Conservation (phyloP, 2,113 vertebrate genomes). For the Gallinago paraguaiae region DNA sequence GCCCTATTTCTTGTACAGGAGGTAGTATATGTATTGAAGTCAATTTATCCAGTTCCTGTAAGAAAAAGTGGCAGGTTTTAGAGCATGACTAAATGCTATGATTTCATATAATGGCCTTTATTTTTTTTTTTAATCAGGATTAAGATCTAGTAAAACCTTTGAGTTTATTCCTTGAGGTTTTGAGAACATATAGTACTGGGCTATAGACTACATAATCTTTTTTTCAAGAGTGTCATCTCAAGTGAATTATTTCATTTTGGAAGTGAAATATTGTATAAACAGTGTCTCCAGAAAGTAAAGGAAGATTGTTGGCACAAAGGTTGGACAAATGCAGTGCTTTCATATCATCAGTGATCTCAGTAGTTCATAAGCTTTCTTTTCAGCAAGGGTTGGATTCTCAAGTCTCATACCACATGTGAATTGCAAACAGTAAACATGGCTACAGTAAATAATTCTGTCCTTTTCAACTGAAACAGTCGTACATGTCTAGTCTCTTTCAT, state of each 20-base stretch:
- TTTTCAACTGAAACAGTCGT: neutral
- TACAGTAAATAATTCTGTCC: neutral
- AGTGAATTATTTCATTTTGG: neutral
- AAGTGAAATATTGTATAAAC: neutral
- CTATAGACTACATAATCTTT: neutral
- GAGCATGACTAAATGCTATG: neutral
- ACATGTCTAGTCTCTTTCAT: neutral
- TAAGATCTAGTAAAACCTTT: neutral
- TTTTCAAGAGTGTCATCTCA: neutral
- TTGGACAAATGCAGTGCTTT: neutral
- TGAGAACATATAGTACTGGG: neutral
- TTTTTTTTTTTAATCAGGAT: neutral
- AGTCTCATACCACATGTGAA: neutral
- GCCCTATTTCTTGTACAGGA: neutral
- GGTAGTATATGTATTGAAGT: neutral
- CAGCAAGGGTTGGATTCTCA: neutral
- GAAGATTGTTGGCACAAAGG: neutral
- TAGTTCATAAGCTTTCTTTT: neutral
- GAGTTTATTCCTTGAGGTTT: neutral
- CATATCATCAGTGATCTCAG: neutral
- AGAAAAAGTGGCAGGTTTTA: neutral
- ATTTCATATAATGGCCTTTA: neutral
- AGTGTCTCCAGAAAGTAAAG: neutral
- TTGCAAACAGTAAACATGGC: neutral
- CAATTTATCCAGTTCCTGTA: neutral